Conservation (phyloP, 2,113 vertebrate genomes). For the Cyprinodon brontotheroides region DNA sequence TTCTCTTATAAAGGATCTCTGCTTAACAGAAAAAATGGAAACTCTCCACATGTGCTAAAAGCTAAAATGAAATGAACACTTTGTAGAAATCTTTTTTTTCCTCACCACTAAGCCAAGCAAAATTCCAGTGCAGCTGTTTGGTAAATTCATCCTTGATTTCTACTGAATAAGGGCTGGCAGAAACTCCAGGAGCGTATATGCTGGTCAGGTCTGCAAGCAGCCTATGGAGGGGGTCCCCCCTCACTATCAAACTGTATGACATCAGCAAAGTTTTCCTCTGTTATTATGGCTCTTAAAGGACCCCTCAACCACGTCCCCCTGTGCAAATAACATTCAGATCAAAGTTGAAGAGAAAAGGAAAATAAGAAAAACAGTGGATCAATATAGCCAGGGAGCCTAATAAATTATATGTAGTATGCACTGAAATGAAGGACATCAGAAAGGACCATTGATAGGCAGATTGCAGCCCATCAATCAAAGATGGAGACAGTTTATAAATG, state of each 20-base stretch:
- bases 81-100: not conserved
- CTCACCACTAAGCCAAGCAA: slow-evolving; percentile 81
- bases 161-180: slow-evolving; percentile 74
- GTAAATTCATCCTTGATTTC: slow-evolving; percentile 82
- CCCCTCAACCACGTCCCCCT: slow-evolving; percentile 71
- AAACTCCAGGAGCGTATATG: slow-evolving; percentile 78
- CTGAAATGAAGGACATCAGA: not conserved
- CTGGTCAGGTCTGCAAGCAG: slow-evolving; percentile 77
- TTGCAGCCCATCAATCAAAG: not conserved
- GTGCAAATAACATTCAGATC: slow-evolving; percentile 2
- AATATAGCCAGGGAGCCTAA: not conserved
- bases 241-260: slow-evolving; percentile 78
- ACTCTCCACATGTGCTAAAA: not conserved
- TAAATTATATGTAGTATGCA: not conserved
- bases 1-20: slow-evolving; percentile 82
- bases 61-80: not conserved
- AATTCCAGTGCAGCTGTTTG: slow-evolving; percentile 79
- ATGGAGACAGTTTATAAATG: not conserved
- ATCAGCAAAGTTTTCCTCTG: slow-evolving; percentile 75
- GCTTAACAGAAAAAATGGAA: slow-evolving; percentile 17
- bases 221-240: slow-evolving; percentile 66
- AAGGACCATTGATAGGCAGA: not conserved
- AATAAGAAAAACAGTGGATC: not conserved
- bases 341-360: not conserved
- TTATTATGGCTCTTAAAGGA: slow-evolving; percentile 68